These are phyloP conservation scores for Mimachlamys varia DNA, from an alignment of 2,888 invertebrate species.

Conservation along the genomic window DNA sequence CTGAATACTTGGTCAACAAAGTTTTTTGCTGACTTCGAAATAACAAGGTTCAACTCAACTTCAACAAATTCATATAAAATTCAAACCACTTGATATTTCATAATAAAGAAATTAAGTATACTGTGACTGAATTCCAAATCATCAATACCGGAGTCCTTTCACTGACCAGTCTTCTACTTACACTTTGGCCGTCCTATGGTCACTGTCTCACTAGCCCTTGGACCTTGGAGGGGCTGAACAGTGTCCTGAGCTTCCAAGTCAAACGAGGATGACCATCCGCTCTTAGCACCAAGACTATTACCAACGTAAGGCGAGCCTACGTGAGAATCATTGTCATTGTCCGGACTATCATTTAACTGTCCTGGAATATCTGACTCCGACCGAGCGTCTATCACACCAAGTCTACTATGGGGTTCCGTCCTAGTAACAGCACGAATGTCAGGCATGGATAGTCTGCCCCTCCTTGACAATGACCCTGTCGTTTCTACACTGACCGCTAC, in stretches of 20 bases:
- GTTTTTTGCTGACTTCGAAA: no score
- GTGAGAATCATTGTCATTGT: not conserved
- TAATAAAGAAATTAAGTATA: no score
- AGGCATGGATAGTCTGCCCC: constrained; percentile 58
- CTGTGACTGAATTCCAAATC: no score
- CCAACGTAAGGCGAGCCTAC: constrained; percentile 58
- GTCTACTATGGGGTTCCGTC: constrained; percentile 5
- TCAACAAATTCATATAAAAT: no score
- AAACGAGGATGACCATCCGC: constrained; percentile 75
- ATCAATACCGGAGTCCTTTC: no score
- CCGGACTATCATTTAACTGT: constrained; percentile 39
- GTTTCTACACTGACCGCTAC: constrained; percentile 60
- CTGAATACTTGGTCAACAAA: no score
- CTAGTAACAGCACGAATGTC: constrained; percentile 18
- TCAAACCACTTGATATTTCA: no score
- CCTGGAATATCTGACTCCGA: not conserved
- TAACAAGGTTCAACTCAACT: no score
- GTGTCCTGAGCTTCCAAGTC: constrained; percentile 58
- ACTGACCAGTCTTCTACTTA: constrained; percentile 32
- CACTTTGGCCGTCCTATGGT: constrained; percentile 58
- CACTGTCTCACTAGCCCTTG: constrained; percentile 44
- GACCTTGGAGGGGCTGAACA: constrained; percentile 38
- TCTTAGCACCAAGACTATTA: constrained; percentile 70
- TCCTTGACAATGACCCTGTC: constrained; percentile 54
- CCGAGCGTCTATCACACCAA: constrained; percentile 5